Conservation (phyloP, 2,888 invertebrate genomes). For the Cerceris rybyensis region DNA sequence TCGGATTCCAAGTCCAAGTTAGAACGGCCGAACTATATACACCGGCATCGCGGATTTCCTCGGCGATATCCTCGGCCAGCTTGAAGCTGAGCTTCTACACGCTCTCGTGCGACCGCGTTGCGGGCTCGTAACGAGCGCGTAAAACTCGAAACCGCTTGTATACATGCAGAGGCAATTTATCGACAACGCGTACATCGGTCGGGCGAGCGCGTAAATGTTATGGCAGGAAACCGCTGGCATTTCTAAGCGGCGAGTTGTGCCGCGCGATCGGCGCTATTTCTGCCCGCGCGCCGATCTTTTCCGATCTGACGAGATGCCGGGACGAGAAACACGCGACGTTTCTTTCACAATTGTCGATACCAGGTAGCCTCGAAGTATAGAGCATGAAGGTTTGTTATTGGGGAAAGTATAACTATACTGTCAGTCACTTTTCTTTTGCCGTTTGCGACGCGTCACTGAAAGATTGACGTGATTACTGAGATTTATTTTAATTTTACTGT, state of each 20-base stretch:
- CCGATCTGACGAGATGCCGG: not conserved
- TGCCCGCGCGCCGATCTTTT: conserved; percentile 15
- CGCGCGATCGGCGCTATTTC: conserved; percentile 22
- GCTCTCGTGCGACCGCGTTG: conserved; percentile 21
- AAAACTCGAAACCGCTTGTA: conserved; percentile 53
- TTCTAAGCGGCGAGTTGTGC: conserved; percentile 33
- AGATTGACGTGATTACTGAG: no score
- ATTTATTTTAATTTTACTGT: no score
- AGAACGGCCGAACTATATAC: no score
- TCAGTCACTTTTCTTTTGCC: not conserved
- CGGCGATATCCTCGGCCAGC: not conserved
- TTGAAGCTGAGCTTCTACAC: conserved; percentile 4
- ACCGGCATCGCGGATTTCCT: no score
- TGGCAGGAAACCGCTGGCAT: conserved; percentile 43
- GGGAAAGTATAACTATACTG: not conserved
- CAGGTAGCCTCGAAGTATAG: not conserved
- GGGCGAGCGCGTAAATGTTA: conserved; percentile 52
- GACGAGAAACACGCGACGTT: conserved; percentile 9
- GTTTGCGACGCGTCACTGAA: no score
- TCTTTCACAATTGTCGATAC: not conserved
- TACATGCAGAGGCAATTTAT: conserved; percentile 49
- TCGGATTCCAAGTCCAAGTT: no score
- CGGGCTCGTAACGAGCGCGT: conserved; percentile 43
- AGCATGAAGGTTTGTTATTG: not conserved
- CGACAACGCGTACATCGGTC: conserved; percentile 41